phyloP scores from a whole-genome alignment of 2,888 invertebrate genomes.

The Drosophila diplacantha region DNA sequence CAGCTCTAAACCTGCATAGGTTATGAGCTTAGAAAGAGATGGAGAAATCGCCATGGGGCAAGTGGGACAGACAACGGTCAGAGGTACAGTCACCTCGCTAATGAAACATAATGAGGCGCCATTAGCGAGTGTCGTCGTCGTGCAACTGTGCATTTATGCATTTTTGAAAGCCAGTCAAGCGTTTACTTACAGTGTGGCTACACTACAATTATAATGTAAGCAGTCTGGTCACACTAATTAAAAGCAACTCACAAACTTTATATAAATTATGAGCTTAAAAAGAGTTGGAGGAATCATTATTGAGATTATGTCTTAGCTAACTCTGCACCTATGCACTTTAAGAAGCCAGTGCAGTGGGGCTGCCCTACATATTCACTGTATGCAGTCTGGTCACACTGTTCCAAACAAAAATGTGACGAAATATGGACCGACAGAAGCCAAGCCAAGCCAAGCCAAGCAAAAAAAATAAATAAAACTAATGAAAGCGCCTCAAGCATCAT shows the following conservation, averaged over 20 bases:
- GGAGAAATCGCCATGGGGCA: not conserved
- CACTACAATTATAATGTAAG: not conserved
- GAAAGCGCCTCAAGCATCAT: constrained; percentile 41
- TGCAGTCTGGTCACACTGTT: not conserved
- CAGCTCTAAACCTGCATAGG: constrained; percentile 45
- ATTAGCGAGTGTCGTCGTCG: constrained; percentile 55
- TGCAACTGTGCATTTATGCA: constrained; percentile 60
- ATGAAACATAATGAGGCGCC: constrained; percentile 69
- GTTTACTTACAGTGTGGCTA: constrained; percentile 47
- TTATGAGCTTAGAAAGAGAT: constrained; percentile 32
- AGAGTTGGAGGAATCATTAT: too few species aligned
- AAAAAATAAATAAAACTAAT: constrained; percentile 5
- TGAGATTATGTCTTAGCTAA: constrained; percentile 14
- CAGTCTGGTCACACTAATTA: not conserved
- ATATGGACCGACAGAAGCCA: not conserved
- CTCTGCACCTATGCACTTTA: constrained; percentile 59
- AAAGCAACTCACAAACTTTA: too few species aligned
- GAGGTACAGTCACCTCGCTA: constrained; percentile 41
- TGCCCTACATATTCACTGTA: not conserved
- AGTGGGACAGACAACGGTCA: not conserved
- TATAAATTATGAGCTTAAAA: too few species aligned
- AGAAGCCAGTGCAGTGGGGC: constrained; percentile 44
- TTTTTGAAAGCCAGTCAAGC: constrained; percentile 57
- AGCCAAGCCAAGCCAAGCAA: too few species aligned
- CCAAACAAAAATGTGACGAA: not conserved